Evolutionary conservation across 2,888 invertebrate genomes (phyloP), one percentile per base, ranked within the genome.

Genomic region (Epicampocera succincta): DNA sequence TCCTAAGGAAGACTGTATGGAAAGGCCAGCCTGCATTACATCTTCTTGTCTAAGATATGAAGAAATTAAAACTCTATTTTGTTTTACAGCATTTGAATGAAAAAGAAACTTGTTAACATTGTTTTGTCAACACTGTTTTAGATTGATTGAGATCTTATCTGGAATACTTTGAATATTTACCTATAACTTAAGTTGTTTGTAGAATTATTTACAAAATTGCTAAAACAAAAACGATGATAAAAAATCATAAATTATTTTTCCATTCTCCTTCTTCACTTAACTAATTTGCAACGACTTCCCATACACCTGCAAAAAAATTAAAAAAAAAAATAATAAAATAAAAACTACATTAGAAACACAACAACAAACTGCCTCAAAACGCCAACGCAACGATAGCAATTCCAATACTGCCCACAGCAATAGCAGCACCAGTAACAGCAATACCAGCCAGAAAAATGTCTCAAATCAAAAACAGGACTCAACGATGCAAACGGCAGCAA

Each of bases 331-430:
- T 25, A 33, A 6, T 15, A 44, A 44, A 61, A 46, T 12, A 52
- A 21, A 25, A 38, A 44, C 21, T 29, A 40, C 17, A 21, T 48
- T 68, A 84, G 80, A 77, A 83, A 73, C 60, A 77, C 78, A 79
- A 79, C 75, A 76, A 76, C 84, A 85, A 80, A 84, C 84, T 73
- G 81, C 82, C 69, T 76, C 83, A 13, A 85, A 85, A 76, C 79
- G 84, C 38, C 82, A 74, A 52, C 84, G 84, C 63, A 80, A 44
- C 21, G 79, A 83, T 25, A 80, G 76, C 74, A 71, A 79, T 71
- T 61, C 61, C 38, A 44, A 42, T 46, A 58, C 50, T 61, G 61
- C 63, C 65, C 38, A 56, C 15, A 48, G 42, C 56, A 75, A 60
- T 73, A 63, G 58, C 61, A 72, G 42, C 60, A 61, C 65, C 61